Evolutionary conservation across 2,113 vertebrate genomes (phyloP), one percentile per base, ranked within the genome.

Genomic region (Miniopterus natalensis): DNA sequence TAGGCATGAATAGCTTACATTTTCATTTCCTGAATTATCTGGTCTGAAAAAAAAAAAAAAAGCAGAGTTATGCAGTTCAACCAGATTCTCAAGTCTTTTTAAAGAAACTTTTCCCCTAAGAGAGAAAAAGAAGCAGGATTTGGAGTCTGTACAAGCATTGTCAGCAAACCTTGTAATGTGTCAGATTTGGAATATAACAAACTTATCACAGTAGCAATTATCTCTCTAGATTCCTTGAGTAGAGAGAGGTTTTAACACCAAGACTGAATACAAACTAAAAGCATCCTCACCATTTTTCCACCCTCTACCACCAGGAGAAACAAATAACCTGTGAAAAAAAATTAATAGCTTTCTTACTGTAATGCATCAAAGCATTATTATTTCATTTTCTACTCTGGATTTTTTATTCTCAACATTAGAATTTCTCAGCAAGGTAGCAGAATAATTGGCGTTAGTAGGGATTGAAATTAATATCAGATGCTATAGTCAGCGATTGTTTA

Each of bases 11-110:
- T 66, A 94, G 68, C 86, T 97, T 94, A 91, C 63, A 89, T 94
- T 94, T 97, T 95, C 85, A 96, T 96, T 96, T 96, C 91, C 88
- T 92, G 65, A 95, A 79, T 95, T 95, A 94, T 95, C 79, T 85
- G 84, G 31, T 53, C 78, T 21, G 27, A 11, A 2, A 17, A 61
- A 96, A 97, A 95, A 93, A 78, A 93, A 70, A 79, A 71, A 85
- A 78, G 59, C 53, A 90, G 71, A 96, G 27, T 88, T 96, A 88
- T 75, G n/a, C 45, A 96, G 68, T 95, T 96, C 55, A 92, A 70
- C 47, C 27, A 53, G 59, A 84, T 92, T 90, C 61, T 94, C 55
- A 96, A 40, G 49, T 85, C 42, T 92, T 95, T 93, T 90, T 53
- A 89, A 90, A 88, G 55, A 92, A 80, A 79, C 2, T 36, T 49